A percentile compares a stretch with the other conserved stretches of the same genome.
phyloP scores from a whole-genome alignment of 2,113 vertebrate species.

The Pandion haliaetus region DNA sequence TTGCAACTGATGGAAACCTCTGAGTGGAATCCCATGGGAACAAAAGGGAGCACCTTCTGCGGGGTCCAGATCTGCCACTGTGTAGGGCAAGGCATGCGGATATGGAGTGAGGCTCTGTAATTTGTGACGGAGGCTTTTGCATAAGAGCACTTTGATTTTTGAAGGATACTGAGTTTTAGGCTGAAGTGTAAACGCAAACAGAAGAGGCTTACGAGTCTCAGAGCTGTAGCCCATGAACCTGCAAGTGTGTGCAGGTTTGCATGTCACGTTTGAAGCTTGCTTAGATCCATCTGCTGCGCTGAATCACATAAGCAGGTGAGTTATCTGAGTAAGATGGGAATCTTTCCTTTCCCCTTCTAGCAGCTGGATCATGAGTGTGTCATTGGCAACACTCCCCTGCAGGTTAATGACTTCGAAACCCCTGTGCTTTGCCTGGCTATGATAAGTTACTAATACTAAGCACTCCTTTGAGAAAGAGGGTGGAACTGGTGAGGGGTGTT shows the following conservation, averaged over 20 bases:
- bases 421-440: not conserved
- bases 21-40: not conserved
- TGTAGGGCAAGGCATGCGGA: accelerated
- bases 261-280: not conserved
- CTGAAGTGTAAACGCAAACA: not conserved
- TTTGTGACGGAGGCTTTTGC: not conserved
- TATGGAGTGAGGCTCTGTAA: not conserved
- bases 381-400: not conserved
- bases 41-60: accelerated
- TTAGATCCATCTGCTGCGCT: not conserved
- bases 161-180: not conserved
- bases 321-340: not conserved
- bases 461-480: not conserved
- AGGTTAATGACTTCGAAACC: not conserved
- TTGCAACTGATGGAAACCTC: not conserved
- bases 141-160: not conserved
- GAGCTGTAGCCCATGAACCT: not conserved
- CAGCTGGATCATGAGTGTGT: not conserved
- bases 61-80: not conserved
- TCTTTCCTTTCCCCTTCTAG: not conserved
- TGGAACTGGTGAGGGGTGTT: not conserved
- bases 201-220: not conserved
- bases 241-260: not conserved
- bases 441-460: not conserved
- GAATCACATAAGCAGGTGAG: not conserved